Percentiles rank a stretch among this genome's conserved stretches.
These are phyloP conservation scores for Myotis vivesi DNA, from an alignment of 2,797 vertebrate species.

Conservation along the genomic window DNA sequence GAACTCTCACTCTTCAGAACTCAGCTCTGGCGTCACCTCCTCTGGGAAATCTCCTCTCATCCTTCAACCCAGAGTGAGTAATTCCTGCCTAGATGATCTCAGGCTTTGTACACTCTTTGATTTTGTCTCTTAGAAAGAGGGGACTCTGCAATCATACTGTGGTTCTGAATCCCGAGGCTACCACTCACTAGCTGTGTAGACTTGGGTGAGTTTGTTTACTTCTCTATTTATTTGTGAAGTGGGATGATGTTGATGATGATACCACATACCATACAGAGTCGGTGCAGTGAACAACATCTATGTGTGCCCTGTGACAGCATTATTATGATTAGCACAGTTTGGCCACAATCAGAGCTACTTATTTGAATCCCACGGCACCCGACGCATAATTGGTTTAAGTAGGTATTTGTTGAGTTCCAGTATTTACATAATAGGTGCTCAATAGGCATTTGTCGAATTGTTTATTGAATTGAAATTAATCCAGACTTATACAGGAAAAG, in stretches of 20 bases:
- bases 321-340: neutral
- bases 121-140: neutral
- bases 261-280: neutral
- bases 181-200: neutral
- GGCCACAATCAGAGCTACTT: neutral
- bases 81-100: neutral
- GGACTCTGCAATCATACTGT: neutral
- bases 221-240: neutral
- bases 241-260: neutral
- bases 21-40: neutral
- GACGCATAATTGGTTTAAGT: neutral
- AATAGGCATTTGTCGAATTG: conserved; percentile 15
- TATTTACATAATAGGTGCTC: conserved; percentile 8
- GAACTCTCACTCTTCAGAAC: neutral
- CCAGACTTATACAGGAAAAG: conserved; percentile 25
- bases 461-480: conserved; percentile 55
- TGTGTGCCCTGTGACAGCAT: neutral
- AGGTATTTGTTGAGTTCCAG: neutral
- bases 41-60: neutral
- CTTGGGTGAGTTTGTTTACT: neutral
- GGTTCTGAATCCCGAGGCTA: neutral
- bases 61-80: neutral
- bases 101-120: neutral
- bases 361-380: neutral
- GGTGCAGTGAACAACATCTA: neutral